A percentile compares a stretch with the other conserved stretches of the same genome.
Evolutionary conservation across 2,888 invertebrate species (phyloP).

Genomic region (Odontocerum albicorne): DNA sequence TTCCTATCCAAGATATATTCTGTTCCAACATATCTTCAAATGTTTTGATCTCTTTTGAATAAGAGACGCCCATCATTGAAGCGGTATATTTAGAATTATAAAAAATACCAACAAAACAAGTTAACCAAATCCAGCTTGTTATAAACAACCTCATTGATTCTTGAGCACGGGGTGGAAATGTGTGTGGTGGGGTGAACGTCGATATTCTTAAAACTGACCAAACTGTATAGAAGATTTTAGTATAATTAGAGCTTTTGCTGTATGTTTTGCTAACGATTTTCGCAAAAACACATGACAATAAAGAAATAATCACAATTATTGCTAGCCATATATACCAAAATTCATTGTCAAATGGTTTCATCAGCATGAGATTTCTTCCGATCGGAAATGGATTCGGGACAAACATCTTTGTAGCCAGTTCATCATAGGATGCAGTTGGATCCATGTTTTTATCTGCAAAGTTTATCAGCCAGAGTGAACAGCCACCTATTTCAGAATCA

Average conservation of each 20-base stretch:
- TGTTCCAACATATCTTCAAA: background rate
- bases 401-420: no score
- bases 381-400: no score
- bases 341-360: background rate
- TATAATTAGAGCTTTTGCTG: background rate
- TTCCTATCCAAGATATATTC: background rate
- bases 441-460: no score
- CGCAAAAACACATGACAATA: background rate
- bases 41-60: background rate
- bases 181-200: background rate
- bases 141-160: background rate
- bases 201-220: background rate
- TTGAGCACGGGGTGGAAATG: background rate
- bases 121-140: background rate
- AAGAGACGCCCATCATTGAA: background rate
- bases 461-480: background rate
- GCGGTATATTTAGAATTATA: constrained; percentile 1
- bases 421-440: no score
- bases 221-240: background rate
- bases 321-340: background rate
- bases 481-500: background rate
- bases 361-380: no score
- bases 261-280: background rate
- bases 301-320: background rate
- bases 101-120: background rate